Evolutionary conservation across 2,888 invertebrate species (phyloP).

Genomic region (Diloba caeruleocephala): DNA sequence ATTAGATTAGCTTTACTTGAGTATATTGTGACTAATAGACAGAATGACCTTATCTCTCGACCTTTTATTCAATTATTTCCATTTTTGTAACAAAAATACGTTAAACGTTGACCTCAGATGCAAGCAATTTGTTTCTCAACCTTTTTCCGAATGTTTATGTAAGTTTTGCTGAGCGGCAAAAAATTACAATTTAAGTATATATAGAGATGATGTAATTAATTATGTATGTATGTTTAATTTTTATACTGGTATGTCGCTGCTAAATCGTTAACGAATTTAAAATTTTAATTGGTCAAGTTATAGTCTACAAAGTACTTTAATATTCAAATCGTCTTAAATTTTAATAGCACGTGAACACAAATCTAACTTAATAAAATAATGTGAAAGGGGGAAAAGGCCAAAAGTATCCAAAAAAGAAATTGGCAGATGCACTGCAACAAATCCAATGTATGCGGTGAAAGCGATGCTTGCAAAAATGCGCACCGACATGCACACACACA

Average conservation of each 20-base stretch:
- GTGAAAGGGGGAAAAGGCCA: slow-evolving; percentile 27
- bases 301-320: too few species aligned
- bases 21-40: slow-evolving; percentile 12
- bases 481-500: slow-evolving; percentile 28
- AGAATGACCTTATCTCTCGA: slow-evolving; percentile 32
- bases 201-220: slow-evolving; percentile 41
- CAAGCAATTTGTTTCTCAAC: slow-evolving; percentile 23
- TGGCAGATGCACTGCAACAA: slow-evolving; percentile 46
- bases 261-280: background rate
- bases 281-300: background rate
- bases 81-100: slow-evolving; percentile 24
- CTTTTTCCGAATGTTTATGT: slow-evolving; percentile 14
- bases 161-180: slow-evolving; percentile 25
- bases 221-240: slow-evolving; percentile 35
- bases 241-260: slow-evolving; percentile 4
- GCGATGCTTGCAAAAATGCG: slow-evolving; percentile 47
- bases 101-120: slow-evolving; percentile 33
- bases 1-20: slow-evolving; percentile 32
- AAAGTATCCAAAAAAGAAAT: slow-evolving; percentile 52
- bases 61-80: slow-evolving; percentile 40
- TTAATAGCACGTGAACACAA: slow-evolving; percentile 15
- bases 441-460: slow-evolving; percentile 48
- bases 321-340: slow-evolving; percentile 15
- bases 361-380: background rate
- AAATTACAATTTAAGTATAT: slow-evolving; percentile 21